A percentile compares a stretch with the other conserved stretches of the same genome.
Evolutionary conservation across 2,888 invertebrate species (phyloP).

Genomic region (Stenodema calcarata): DNA sequence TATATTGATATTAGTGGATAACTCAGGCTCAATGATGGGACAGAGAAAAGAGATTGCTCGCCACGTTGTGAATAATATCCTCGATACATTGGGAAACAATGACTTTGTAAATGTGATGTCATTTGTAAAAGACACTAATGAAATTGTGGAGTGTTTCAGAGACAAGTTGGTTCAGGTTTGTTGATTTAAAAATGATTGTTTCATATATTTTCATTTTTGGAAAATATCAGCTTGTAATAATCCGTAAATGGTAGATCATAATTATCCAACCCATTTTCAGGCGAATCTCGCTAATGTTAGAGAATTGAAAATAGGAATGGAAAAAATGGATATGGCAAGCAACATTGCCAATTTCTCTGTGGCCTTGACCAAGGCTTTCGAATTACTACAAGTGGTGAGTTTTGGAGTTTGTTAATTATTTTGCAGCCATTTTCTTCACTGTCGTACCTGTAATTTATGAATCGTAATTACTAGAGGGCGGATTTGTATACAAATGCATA

Average conservation of each 20-base stretch:
- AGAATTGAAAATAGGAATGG: conserved; percentile 80
- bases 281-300: conserved; percentile 85
- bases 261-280: conserved; percentile 63
- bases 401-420: neutral
- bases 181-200: neutral
- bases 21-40: conserved; percentile 97
- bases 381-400: conserved; percentile 69
- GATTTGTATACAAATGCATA: no score
- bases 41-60: conserved; percentile 75
- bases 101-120: conserved; percentile 94
- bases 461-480: neutral
- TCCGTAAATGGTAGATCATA: neutral
- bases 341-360: conserved; percentile 93
- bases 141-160: conserved; percentile 85
- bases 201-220: neutral
- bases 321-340: conserved; percentile 74
- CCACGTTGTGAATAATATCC: conserved; percentile 84
- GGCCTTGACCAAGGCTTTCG: conserved; percentile 88
- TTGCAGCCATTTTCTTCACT: neutral
- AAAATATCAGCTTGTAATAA: neutral
- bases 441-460: neutral
- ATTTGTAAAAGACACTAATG: conserved; percentile 72
- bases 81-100: conserved; percentile 96
- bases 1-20: conserved; percentile 91
- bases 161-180: conserved; percentile 76